Evolutionary conservation across 2,888 invertebrate genomes (phyloP).

Genomic region (Drosophila cognata): DNA sequence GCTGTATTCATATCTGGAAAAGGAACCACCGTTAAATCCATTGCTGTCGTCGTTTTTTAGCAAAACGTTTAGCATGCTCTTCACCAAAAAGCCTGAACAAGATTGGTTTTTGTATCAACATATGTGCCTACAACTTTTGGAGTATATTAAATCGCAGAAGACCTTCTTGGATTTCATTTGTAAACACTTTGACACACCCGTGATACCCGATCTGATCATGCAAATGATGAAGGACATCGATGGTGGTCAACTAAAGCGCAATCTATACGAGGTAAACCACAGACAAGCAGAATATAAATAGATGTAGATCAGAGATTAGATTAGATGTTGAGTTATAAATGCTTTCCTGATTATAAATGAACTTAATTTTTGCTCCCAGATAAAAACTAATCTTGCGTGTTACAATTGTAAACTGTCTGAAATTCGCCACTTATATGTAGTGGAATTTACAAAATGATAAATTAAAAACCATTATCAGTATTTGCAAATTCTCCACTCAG

Average conservation of each 20-base stretch:
- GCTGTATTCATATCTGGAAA: constrained; percentile 95
- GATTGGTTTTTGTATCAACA: constrained; percentile 97
- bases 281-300: neutral
- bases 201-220: constrained; percentile 96
- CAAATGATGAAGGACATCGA: constrained; percentile 94
- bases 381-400: too few relatives aligned
- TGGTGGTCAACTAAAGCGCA: constrained; percentile 89
- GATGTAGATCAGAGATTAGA: neutral
- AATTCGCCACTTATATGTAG: neutral
- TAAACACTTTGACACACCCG: constrained; percentile 96
- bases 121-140: constrained; percentile 95
- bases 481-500: neutral
- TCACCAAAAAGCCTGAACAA: constrained; percentile 95
- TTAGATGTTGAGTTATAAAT: neutral
- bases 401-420: neutral
- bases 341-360: too few relatives aligned
- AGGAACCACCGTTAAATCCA: constrained; percentile 95
- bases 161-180: constrained; percentile 95
- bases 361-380: too few relatives aligned
- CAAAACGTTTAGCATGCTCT: constrained; percentile 95
- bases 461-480: neutral
- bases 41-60: constrained; percentile 98
- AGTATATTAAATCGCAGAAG: constrained; percentile 94
- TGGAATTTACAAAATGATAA: neutral
- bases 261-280: constrained; percentile 88